These are phyloP conservation scores for Synanthedon vespiformis DNA, from an alignment of 2,888 invertebrate species.

Conservation along the genomic window DNA sequence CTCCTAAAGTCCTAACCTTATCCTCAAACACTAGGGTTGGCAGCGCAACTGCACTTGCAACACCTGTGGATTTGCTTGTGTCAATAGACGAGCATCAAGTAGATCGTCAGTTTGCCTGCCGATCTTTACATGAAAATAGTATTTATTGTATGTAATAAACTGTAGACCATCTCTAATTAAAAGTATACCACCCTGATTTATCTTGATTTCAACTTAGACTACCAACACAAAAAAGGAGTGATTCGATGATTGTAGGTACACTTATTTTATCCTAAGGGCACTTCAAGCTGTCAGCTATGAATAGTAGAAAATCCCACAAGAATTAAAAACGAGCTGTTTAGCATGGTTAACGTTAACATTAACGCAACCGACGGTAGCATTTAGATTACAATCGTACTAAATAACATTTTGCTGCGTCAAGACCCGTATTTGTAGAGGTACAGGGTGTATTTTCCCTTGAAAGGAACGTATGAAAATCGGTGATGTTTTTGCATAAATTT, in stretches of 20 bases:
- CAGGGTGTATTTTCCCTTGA: background rate
- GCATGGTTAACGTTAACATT: slow-evolving; percentile 18
- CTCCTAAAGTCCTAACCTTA: too few species aligned
- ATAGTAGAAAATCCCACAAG: slow-evolving; percentile 11
- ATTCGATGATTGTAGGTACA: background rate
- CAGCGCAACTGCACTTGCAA: too few species aligned
- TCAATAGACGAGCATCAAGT: too few species aligned
- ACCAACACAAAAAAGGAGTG: too few species aligned
- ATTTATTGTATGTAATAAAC: too few species aligned
- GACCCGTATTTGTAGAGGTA: background rate
- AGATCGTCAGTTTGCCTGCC: too few species aligned
- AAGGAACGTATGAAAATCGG: background rate
- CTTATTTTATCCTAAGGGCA: background rate
- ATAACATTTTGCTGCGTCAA: background rate
- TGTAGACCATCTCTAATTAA: too few species aligned
- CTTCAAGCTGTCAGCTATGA: background rate
- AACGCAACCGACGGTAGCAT: slow-evolving; percentile 14
- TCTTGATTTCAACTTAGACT: too few species aligned
- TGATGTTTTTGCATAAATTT: slow-evolving; percentile 19
- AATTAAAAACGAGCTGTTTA: slow-evolving; percentile 14
- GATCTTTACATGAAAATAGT: too few species aligned
- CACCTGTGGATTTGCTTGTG: too few species aligned
- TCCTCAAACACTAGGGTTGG: too few species aligned
- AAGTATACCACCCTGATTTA: too few species aligned
- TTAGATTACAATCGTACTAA: slow-evolving; percentile 13